Evolutionary conservation across 1,140 invertebrate species (phyloP), one percentile per base, ranked within the genome.

Genomic region (Dryas iulia): DNA sequence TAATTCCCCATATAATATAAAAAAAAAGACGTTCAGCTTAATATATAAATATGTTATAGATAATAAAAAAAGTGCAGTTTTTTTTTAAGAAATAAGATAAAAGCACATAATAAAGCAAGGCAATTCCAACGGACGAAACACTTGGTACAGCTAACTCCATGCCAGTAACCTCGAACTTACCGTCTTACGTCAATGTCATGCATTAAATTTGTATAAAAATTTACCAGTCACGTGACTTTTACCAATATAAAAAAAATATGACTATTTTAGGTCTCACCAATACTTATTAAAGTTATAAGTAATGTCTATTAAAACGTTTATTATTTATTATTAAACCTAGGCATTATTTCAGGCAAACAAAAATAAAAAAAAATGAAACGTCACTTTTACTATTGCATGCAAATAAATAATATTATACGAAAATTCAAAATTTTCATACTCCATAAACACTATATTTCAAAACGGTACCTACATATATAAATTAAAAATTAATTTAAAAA

Each of bases 1-100:
- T n/a, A n/a, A n/a, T n/a, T n/a, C n/a, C n/a, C n/a, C 21, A 31
- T 24, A 33, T 12, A 31, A 59, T 33, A 35, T 58, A 21, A 39
- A 25, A 59, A 56, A n/a, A 11, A 56, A 59, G 3, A 1, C 33
- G 11, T n/a, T 52, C 65, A 62, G 62, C 72, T 73, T 70, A 59
- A 53, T 73, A 69, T 73, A 69, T 66, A 75, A 72, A 74, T 33
- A 69, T 71, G 23, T 21, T n/a, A 21, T 10, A 28, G 25, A 31
- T 59, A 66, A 33, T 14, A 39, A 65, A 30, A 63, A 68, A 24
- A 62, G 66, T 69, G 66, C 66, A 64, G 52, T 54, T 24, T 67
- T 59, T 56, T 47, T 14, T 1, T 56, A 18, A 66, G 56, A 71
- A 54, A 39, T 47, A 47, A 47, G 39, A 47, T 47, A 25, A 33